Conservation (phyloP, 2,113 vertebrate genomes). For the Arvicanthis niloticus region DNA sequence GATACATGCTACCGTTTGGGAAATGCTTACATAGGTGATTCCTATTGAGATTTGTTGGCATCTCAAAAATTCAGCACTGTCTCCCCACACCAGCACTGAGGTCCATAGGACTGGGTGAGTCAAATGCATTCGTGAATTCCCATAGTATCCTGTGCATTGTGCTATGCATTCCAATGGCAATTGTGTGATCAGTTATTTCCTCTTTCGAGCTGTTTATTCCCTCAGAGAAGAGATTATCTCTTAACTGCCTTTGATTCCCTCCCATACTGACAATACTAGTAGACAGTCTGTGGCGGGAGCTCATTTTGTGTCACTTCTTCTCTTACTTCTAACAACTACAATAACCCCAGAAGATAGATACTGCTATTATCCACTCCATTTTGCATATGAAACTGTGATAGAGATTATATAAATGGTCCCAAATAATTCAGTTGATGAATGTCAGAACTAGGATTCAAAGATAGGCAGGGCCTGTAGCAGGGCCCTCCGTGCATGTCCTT, state of each 20-base stretch:
- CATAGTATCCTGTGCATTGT: neutral
- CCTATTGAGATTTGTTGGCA: neutral
- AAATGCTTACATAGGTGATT: neutral
- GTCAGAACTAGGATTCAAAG: neutral
- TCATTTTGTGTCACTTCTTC: neutral
- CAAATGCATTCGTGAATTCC: neutral
- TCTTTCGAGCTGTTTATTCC: neutral
- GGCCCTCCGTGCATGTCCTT: neutral
- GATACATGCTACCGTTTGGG: neutral
- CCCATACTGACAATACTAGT: neutral
- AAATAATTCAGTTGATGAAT: neutral
- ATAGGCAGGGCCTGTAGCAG: neutral
- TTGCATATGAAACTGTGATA: conserved; percentile 11
- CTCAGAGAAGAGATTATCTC: neutral
- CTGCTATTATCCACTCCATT: neutral
- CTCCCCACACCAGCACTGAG: neutral
- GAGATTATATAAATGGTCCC: neutral
- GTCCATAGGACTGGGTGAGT: neutral
- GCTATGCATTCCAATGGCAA: neutral
- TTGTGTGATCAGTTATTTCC: neutral
- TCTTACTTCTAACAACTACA: neutral
- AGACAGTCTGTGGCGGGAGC: neutral
- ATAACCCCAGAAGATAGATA: neutral
- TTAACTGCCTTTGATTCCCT: neutral
- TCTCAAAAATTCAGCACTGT: neutral